Evolutionary conservation across 2,113 vertebrate genomes (phyloP).

Genomic region (Sebastes schlegelii): DNA sequence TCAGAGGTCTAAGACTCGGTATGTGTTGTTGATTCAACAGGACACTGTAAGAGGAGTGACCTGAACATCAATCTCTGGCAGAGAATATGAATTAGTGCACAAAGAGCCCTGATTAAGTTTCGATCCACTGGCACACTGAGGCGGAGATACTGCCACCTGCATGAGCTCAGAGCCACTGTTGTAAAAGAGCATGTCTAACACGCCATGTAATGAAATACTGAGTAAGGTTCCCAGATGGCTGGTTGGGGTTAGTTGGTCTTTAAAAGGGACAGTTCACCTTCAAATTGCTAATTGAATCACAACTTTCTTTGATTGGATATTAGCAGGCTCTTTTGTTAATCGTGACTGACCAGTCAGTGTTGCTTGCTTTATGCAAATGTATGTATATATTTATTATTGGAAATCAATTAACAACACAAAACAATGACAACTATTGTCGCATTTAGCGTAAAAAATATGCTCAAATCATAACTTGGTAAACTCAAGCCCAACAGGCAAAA

Average conservation of each 20-base stretch:
- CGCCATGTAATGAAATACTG: constrained; percentile 76
- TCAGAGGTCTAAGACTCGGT: constrained; percentile 57
- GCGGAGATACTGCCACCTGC: constrained; percentile 28
- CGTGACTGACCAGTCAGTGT: not conserved
- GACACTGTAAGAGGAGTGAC: constrained; percentile 50
- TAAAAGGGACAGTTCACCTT: constrained; percentile 55
- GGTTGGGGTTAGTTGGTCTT: constrained; percentile 54
- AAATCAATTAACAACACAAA: too few relatives aligned
- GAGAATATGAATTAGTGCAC: constrained; percentile 67
- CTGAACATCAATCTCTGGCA: constrained; percentile 38
- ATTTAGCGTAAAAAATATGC: too few relatives aligned
- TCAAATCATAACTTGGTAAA: too few relatives aligned
- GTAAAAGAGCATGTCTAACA: constrained; percentile 66
- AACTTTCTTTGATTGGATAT: constrained; percentile 27
- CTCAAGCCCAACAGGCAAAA: too few relatives aligned
- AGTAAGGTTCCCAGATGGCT: constrained; percentile 53
- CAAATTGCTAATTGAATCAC: constrained; percentile 41
- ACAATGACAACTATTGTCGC: too few relatives aligned
- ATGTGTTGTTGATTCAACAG: constrained; percentile 68
- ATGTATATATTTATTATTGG: too few relatives aligned
- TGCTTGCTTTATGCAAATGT: not conserved
- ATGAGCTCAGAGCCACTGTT: constrained; percentile 41
- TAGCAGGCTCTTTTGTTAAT: constrained; percentile 8
- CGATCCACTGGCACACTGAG: constrained; percentile 57
- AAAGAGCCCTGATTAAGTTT: constrained; percentile 78